These are phyloP conservation scores for Lordiphosa fenestrarum DNA, from an alignment of 2,888 invertebrate species.

Conservation along the genomic window DNA sequence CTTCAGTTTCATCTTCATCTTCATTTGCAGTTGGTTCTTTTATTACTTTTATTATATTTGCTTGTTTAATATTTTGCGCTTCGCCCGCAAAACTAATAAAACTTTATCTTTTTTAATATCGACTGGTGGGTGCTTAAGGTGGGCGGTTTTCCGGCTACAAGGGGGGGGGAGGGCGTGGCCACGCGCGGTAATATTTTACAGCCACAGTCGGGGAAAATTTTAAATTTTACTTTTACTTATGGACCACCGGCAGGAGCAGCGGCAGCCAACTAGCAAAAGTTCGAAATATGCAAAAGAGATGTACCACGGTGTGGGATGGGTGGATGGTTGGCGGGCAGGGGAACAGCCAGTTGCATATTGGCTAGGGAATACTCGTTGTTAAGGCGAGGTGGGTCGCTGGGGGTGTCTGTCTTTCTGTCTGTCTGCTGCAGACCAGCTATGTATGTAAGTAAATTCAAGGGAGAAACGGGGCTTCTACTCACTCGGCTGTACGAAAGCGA, in stretches of 20 bases:
- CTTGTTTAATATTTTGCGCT: conserved; percentile 21
- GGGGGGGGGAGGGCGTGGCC: neutral
- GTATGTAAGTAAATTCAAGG: no score
- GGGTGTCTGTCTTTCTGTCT: no score
- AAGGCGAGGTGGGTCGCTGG: no score
- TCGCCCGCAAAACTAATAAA: conserved; percentile 52
- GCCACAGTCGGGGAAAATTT: conserved; percentile 23
- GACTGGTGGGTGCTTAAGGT: conserved; percentile 33
- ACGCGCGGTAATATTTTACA: conserved; percentile 41
- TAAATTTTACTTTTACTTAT: conserved; percentile 23
- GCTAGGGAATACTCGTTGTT: conserved; percentile 38
- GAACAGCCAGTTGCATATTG: conserved; percentile 32
- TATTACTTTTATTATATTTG: conserved; percentile 41
- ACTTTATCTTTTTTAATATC: conserved; percentile 63
- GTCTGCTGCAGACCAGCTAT: no score
- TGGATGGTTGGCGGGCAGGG: conserved; percentile 1
- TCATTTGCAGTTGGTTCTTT: conserved; percentile 31
- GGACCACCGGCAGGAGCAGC: conserved; percentile 15
- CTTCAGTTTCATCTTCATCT: conserved; percentile 38
- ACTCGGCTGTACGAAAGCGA: no score
- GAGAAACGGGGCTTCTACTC: no score
- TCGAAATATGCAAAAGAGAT: conserved; percentile 57
- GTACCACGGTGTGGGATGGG: conserved; percentile 13
- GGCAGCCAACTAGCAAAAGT: conserved; percentile 45
- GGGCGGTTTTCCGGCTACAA: conserved; percentile 4